These are phyloP conservation scores for Campoletis sonorensis DNA, from an alignment of 1,140 invertebrate species.

Conservation along the genomic window DNA sequence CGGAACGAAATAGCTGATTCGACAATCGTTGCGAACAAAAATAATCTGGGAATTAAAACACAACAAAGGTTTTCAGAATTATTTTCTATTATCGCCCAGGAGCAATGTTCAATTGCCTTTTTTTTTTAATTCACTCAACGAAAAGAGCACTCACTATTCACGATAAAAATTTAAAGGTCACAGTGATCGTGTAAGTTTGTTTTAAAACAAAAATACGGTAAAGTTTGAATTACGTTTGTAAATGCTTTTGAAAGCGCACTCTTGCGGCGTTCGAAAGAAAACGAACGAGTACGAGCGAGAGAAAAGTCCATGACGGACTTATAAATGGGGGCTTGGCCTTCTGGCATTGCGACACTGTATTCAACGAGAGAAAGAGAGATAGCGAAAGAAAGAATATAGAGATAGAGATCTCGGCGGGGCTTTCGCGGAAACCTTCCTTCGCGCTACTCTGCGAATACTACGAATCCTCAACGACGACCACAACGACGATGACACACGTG, in stretches of 20 bases:
- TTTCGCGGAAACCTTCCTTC: conserved; percentile 72
- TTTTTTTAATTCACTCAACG: too few relatives aligned
- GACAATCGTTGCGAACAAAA: too few relatives aligned
- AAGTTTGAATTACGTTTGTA: conserved; percentile 17
- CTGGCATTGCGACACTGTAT: conserved; percentile 60
- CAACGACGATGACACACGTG: conserved; percentile 59
- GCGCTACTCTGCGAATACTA: conserved; percentile 71
- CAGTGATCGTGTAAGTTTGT: neutral
- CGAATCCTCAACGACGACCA: conserved; percentile 62
- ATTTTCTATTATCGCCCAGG: too few relatives aligned
- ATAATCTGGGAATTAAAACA: too few relatives aligned
- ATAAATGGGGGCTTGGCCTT: conserved; percentile 61
- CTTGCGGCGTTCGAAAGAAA: neutral
- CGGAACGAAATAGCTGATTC: too few relatives aligned
- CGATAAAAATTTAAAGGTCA: neutral
- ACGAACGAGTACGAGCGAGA: conserved; percentile 5
- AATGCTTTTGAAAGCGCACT: conserved; percentile 14
- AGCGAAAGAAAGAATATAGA: neutral
- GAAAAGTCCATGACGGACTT: conserved; percentile 44
- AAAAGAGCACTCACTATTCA: too few relatives aligned
- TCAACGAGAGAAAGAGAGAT: conserved; percentile 6
- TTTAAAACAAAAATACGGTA: neutral
- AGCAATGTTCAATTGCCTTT: too few relatives aligned
- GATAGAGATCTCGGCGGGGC: conserved; percentile 37
- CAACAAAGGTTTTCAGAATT: too few relatives aligned